Evolutionary conservation across 2,888 invertebrate species (phyloP).

Genomic region (Sarcophaga caerulescens): DNA sequence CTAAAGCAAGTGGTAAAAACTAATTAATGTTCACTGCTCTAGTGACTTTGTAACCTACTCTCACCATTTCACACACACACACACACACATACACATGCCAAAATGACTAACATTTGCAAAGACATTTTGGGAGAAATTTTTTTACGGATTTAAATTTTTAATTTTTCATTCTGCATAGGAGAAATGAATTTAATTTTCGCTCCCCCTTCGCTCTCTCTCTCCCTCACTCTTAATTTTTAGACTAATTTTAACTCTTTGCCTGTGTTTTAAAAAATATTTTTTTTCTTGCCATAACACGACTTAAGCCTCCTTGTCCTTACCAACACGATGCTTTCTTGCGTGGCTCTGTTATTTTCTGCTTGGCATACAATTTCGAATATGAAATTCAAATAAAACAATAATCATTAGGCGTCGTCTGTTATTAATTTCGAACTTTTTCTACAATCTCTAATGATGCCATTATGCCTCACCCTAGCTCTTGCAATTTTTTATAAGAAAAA

Average conservation of each 20-base stretch:
- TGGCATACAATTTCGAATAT: slow-evolving; percentile 2
- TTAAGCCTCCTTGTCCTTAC: background rate
- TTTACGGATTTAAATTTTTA: background rate
- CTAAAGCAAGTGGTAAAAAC: slow-evolving; percentile 62
- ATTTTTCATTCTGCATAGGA: background rate
- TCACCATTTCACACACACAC: background rate
- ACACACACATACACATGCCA: background rate
- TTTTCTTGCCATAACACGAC: background rate
- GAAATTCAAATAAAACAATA: slow-evolving; percentile 12
- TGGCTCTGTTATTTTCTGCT: slow-evolving; percentile 29
- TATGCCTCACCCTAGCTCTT: background rate
- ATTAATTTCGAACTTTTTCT: slow-evolving; percentile 44
- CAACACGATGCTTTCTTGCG: background rate
- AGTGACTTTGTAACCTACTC: slow-evolving; percentile 58
- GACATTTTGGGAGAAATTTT: background rate
- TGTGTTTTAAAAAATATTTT: background rate
- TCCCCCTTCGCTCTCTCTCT: background rate
- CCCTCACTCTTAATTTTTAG: no score
- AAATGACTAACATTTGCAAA: background rate
- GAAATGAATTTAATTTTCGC: no score
- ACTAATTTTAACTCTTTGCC: background rate
- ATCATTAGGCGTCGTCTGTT: slow-evolving; percentile 39
- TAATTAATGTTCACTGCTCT: slow-evolving; percentile 65
- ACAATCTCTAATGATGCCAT: slow-evolving; percentile 28
- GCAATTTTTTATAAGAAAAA: slow-evolving; percentile 1